These are phyloP conservation scores for Drosophila acutilabella DNA, from an alignment of 2,888 invertebrate genomes.

Conservation along the genomic window DNA sequence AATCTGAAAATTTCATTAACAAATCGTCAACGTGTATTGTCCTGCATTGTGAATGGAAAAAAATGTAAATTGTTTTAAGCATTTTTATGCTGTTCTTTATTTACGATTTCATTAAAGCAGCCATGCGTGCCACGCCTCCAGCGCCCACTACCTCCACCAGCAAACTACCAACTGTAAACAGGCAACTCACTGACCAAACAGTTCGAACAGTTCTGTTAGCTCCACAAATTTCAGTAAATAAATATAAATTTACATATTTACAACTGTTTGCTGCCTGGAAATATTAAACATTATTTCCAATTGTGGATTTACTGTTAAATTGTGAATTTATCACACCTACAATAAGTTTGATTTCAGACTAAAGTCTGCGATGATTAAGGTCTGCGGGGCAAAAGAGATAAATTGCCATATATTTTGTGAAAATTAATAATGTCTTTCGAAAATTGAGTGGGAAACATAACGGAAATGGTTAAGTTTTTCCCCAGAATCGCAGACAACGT, in stretches of 20 bases:
- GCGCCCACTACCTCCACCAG: background rate
- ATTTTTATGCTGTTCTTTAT: constrained; percentile 45
- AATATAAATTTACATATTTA: constrained; percentile 33
- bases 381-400: constrained; percentile 30
- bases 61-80: constrained; percentile 57
- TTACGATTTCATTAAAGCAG: constrained; percentile 65
- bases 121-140: constrained; percentile 25
- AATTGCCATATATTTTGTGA: constrained; percentile 58
- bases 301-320: constrained; percentile 35
- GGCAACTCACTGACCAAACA: constrained; percentile 25
- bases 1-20: constrained; percentile 67
- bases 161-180: constrained; percentile 29
- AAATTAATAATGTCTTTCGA: constrained; percentile 50
- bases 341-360: constrained; percentile 41
- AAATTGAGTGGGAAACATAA: constrained; percentile 26
- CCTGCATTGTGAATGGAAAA: constrained; percentile 41
- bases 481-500: constrained; percentile 47
- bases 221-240: constrained; percentile 41
- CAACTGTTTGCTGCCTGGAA: constrained; percentile 38
- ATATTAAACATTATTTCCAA: constrained; percentile 45
- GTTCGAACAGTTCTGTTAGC: constrained; percentile 20
- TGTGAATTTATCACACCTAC: constrained; percentile 40
- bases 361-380: constrained; percentile 3
- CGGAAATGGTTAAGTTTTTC: constrained; percentile 64
- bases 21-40: constrained; percentile 48